Evolutionary conservation across 2,797 vertebrate genomes (phyloP).

Genomic region (Rhinella marina): DNA sequence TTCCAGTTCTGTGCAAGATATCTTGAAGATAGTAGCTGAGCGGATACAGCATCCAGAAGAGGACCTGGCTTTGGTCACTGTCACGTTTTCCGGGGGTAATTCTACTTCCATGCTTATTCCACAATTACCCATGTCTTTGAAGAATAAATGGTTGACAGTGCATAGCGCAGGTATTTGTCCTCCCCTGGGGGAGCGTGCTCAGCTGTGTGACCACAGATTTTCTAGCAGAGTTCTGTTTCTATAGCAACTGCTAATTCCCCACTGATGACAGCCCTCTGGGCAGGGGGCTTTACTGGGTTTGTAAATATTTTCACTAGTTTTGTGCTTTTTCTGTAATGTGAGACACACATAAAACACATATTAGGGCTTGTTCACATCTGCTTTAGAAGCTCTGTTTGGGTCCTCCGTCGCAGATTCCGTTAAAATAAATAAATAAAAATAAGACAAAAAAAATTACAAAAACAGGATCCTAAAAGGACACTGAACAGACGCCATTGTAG

Average conservation of each 20-base stretch:
- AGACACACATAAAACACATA: background rate
- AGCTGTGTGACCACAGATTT: conserved; percentile 73
- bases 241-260: conserved; percentile 73
- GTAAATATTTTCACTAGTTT: conserved; percentile 67
- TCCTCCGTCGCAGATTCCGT: too few species aligned
- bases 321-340: background rate
- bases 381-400: too few species aligned
- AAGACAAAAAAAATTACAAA: too few species aligned
- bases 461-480: too few species aligned
- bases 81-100: conserved; percentile 88
- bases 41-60: conserved; percentile 85
- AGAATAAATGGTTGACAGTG: conserved; percentile 61
- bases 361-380: too few species aligned
- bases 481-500: too few species aligned
- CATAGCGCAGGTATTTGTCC: conserved; percentile 57
- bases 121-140: conserved; percentile 51
- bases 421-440: too few species aligned
- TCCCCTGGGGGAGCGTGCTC: conserved; percentile 60
- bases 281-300: conserved; percentile 60
- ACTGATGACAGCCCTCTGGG: conserved; percentile 51
- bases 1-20: conserved; percentile 82
- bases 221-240: conserved; percentile 73
- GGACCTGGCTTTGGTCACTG: conserved; percentile 84
- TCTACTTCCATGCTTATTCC: conserved; percentile 58
- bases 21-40: conserved; percentile 87